Base-by-base conservation (phyloP, 2,888 invertebrate genomes). In the Drosophila prolongata region DNA sequence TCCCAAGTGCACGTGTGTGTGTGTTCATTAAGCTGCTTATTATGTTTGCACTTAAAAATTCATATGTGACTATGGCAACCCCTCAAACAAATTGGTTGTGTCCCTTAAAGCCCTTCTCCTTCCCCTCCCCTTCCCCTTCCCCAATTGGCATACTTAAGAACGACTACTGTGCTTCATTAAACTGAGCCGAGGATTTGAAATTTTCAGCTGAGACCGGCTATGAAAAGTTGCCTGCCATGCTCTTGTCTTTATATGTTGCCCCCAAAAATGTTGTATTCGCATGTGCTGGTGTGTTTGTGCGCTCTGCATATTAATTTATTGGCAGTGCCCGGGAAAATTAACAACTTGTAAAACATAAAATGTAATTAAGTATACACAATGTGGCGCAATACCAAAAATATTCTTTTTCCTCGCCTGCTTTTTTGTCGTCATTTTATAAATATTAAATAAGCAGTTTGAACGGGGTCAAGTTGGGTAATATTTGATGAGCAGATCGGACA, bases 21-120 rank as follows among this genome's bases (percentile, higher is more conserved):
- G 44, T 85, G 80, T 83, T 86, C 85, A 86, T 86, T 86, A 87
- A 85, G 86, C 86, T 80, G 81, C 85, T 86, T 86, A 86, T 86
- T 86, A 86, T 86, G 86, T 85, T 85, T 86, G 86, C 81, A 86
- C 88, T 87, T 87, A 86, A 83, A 86, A 87, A 83, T 86, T 86
- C 86, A 87, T 80, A 87, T 86, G 86, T 76, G 81, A 82, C 79
- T 82, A 84, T 78, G 67, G 78, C 75, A 62, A 62, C 69, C 69
- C 69, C 35, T 34, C 53, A 66, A 84, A 75, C 79, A 77, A 76
- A 84, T 78, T 80, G 71, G 52, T 75, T 76, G 76, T 79, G 62
- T 55, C 54, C 70, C 61, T 76, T 73, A 73, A 80, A 76, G 79
- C 64, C 68, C 57, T 10, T 49, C 13, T 5, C 37, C 30, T n/a